Base-by-base conservation (phyloP, 2,797 vertebrate genomes). In the Sebastes hopkinsi region DNA sequence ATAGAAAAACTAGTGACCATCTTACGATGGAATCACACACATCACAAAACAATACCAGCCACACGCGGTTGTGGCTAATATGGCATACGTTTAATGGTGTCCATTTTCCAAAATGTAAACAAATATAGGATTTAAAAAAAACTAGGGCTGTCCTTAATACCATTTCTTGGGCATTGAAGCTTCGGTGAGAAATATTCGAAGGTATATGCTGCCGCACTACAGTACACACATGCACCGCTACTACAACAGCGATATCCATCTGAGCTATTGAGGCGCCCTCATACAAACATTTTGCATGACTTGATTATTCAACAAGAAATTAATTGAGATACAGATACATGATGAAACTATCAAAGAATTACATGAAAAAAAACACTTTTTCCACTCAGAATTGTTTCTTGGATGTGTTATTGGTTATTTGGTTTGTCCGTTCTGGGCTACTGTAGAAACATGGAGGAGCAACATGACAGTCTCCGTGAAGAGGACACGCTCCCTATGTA, bases 361-460 rank as follows among this genome's bases (percentile, higher is more conserved):
- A 50, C 16, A 56, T 27, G 23, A 58, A 58, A 4, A 4, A 18
- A 29, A 29, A 0, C 12, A n/a, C 1, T 22, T 64, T 25, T 12
- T 18, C 3, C 0, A n/a, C 55, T 25, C 42, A 62, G 30, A 58
- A 8, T 4, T 42, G 4, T 42, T 23, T 59, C 0, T 58, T 46
- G 42, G 42, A 2, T 46, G 42, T 46, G 42, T 46, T 46, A 42
- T 46, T 46, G 42, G 42, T 20, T n/a, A n/a, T n/a, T 61, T n/a
- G 16, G 29, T 61, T 61, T n/a, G 3, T 61, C 30, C 30, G 12
- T 62, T 34, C 20, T 62, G 60, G 18, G 60, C 20, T 62, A 34
- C 59, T 61, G 18, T 61, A 61, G 59, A 32, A 32, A 61, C 59
- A 32, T 32, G 18, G 29, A 20, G 0, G 29, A 29, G 14, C 25